phyloP scores from a whole-genome alignment of 2,888 invertebrate species.

The Dioctria rufipes region DNA sequence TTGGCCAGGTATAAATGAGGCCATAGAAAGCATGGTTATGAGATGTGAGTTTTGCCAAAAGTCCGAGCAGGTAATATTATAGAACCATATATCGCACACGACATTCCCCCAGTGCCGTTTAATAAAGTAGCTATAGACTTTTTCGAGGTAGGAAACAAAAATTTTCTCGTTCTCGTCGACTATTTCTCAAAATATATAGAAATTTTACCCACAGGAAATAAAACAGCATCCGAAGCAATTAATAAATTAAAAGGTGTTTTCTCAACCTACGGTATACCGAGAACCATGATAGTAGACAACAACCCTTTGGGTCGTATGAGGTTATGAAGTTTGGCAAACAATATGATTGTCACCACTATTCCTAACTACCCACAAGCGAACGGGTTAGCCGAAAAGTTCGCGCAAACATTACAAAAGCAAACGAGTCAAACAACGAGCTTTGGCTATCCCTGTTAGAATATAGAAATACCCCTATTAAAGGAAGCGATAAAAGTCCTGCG shows the following conservation, averaged over 20 bases:
- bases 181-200: constrained; percentile 60
- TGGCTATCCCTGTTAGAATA: too few relatives aligned
- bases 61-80: constrained; percentile 9
- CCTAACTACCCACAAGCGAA: too few relatives aligned
- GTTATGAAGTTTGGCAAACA: constrained; percentile 60
- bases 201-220: constrained; percentile 12
- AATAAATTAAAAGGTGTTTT: background rate
- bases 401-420: too few relatives aligned
- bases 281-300: constrained; percentile 60
- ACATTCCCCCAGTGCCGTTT: constrained; percentile 31
- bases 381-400: too few relatives aligned
- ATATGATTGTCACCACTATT: constrained; percentile 44
- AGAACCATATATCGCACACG: constrained; percentile 31
- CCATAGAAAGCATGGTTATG: constrained; percentile 49
- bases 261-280: constrained; percentile 59
- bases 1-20: constrained; percentile 39
- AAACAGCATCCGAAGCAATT: constrained; percentile 4
- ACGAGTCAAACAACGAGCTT: too few relatives aligned
- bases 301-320: constrained; percentile 59
- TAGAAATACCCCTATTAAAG: too few relatives aligned
- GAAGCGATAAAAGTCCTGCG: too few relatives aligned
- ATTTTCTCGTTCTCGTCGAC: constrained; percentile 61
- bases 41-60: constrained; percentile 52
- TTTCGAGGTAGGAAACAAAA: constrained; percentile 30
- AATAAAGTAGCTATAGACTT: constrained; percentile 63